phyloP scores from a whole-genome alignment of 1,140 invertebrate species.

The Pinna nobilis region DNA sequence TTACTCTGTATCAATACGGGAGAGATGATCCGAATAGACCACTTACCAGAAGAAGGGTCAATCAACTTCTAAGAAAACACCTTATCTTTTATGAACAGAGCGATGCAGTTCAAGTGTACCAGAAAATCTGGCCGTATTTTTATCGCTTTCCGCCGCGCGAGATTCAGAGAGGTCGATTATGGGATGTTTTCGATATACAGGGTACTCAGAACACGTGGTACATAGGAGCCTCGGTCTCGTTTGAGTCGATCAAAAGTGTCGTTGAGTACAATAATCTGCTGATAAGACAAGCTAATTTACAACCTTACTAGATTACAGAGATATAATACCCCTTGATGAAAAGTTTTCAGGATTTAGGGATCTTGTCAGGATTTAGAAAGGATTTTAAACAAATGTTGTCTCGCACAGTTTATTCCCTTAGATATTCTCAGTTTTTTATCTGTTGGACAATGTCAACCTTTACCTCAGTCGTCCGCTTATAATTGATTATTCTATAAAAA shows the following conservation, averaged over 20 bases:
- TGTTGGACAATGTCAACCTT: too few species aligned
- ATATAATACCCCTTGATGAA: neutral
- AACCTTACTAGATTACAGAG: neutral
- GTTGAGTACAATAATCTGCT: constrained; percentile 29
- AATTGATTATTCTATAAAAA: too few species aligned
- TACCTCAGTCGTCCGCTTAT: too few species aligned
- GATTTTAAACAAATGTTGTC: too few species aligned
- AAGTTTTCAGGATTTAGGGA: neutral
- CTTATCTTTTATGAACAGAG: neutral
- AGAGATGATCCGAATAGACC: neutral
- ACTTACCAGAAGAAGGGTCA: neutral
- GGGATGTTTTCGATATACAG: constrained; percentile 33
- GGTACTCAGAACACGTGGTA: constrained; percentile 21
- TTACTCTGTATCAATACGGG: constrained; percentile 20
- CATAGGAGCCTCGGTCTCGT: constrained; percentile 26
- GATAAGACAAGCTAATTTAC: neutral
- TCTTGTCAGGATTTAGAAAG: too few species aligned
- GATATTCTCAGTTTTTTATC: too few species aligned
- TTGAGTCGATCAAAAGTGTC: constrained; percentile 27
- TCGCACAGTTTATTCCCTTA: too few species aligned
- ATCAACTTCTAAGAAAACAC: neutral
- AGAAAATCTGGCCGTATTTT: constrained; percentile 22
- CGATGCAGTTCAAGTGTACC: neutral
- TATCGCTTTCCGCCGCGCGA: constrained; percentile 3
- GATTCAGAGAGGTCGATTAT: neutral